These are phyloP conservation scores for Apaloderma vittatum DNA, from an alignment of 2,113 vertebrate genomes.

Conservation along the genomic window DNA sequence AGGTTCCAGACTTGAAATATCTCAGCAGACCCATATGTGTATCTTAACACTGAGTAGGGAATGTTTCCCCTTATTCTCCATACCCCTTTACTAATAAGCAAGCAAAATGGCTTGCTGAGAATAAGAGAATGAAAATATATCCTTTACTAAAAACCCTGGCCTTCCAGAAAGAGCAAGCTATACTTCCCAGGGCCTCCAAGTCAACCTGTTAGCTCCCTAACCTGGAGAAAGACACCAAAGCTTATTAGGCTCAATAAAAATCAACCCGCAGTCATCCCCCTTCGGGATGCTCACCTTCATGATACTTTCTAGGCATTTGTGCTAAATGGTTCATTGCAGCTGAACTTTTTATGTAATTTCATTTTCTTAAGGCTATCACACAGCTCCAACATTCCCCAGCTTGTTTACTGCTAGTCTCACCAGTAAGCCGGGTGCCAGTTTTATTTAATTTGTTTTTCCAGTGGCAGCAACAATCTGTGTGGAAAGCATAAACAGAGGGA, in stretches of 20 bases:
- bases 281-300: slow-evolving; percentile 18
- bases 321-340: slow-evolving; percentile 23
- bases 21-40: slow-evolving; percentile 3
- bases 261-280: not conserved
- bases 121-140: not conserved
- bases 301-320: slow-evolving; percentile 59
- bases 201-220: slow-evolving; percentile 13
- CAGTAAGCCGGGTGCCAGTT: slow-evolving; percentile 41
- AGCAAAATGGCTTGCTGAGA: not conserved
- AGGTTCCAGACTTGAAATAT: slow-evolving; percentile 45
- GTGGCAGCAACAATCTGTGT: slow-evolving; percentile 69
- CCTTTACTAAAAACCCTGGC: not conserved
- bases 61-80: not conserved
- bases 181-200: not conserved
- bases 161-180: not conserved
- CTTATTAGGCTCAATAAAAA: slow-evolving; percentile 40
- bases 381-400: slow-evolving; percentile 32
- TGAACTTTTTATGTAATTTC: slow-evolving; percentile 52
- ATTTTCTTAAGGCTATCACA: slow-evolving; percentile 37
- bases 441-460: slow-evolving; percentile 74
- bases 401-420: slow-evolving; percentile 58
- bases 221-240: slow-evolving; percentile 3
- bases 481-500: slow-evolving; percentile 63
- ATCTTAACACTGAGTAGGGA: slow-evolving; percentile 10
- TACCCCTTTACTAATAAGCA: not conserved